Percentiles rank a stretch among this genome's conserved stretches.
phyloP scores from a whole-genome alignment of 1,140 invertebrate species.

The Euura saliciscinereae region DNA sequence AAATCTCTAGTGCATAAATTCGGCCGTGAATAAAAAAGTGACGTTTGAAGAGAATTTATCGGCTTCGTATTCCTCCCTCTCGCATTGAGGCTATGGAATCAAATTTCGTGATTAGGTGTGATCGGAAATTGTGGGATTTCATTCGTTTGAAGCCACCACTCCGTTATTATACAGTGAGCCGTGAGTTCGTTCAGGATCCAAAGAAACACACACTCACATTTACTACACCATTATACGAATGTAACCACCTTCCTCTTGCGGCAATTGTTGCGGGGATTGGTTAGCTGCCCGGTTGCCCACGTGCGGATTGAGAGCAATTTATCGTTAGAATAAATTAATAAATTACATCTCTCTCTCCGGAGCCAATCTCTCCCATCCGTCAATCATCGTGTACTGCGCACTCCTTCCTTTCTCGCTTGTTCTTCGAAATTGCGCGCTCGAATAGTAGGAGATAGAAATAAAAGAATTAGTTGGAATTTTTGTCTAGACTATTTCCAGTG shows the following conservation, averaged over 20 bases:
- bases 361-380: constrained; percentile 4
- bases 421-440: background rate
- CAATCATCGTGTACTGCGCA: background rate
- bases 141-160: background rate
- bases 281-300: constrained; percentile 25
- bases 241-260: background rate
- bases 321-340: constrained; percentile 40
- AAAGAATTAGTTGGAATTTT: background rate
- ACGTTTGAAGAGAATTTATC: no score
- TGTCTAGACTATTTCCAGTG: background rate
- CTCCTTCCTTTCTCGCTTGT: background rate
- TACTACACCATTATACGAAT: background rate
- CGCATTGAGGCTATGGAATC: no score
- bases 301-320: constrained; percentile 36
- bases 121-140: background rate
- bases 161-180: background rate
- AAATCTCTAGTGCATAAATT: no score
- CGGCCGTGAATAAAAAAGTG: no score
- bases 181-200: background rate
- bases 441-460: background rate
- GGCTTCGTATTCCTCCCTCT: no score
- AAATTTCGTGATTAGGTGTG: no score
- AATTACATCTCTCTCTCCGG: constrained; percentile 25
- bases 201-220: background rate
- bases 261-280: constrained; percentile 1